These are phyloP conservation scores for Hyaena hyaena DNA, from an alignment of 2,113 vertebrate genomes.

Conservation along the genomic window DNA sequence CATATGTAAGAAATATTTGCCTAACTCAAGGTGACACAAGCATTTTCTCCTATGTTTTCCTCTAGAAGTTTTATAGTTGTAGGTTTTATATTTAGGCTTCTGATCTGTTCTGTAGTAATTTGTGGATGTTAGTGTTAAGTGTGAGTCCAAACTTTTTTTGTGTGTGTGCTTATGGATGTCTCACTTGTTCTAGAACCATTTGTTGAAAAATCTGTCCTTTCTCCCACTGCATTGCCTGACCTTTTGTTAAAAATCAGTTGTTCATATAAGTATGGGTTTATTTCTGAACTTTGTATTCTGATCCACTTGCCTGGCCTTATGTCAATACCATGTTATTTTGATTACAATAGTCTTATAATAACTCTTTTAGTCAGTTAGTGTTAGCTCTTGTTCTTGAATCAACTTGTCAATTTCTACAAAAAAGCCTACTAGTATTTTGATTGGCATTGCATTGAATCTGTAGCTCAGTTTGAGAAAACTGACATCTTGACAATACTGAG, in stretches of 20 bases:
- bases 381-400: not conserved
- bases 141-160: not conserved
- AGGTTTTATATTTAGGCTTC: not conserved
- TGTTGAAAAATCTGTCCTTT: constrained; percentile 15
- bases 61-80: not conserved
- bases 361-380: not conserved
- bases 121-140: not conserved
- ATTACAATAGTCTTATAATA: not conserved
- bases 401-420: not conserved
- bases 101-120: not conserved
- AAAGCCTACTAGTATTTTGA: not conserved
- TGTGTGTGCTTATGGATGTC: not conserved
- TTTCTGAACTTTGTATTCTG: not conserved
- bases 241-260: not conserved
- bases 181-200: not conserved
- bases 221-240: not conserved
- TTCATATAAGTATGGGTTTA: not conserved
- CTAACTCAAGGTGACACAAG: not conserved
- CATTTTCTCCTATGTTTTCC: not conserved
- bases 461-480: not conserved
- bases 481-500: not conserved
- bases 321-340: not conserved
- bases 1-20: not conserved
- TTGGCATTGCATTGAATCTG: not conserved
- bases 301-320: not conserved